phyloP scores from a whole-genome alignment of 2,888 invertebrate species.

The Protodeltote pygarga region DNA sequence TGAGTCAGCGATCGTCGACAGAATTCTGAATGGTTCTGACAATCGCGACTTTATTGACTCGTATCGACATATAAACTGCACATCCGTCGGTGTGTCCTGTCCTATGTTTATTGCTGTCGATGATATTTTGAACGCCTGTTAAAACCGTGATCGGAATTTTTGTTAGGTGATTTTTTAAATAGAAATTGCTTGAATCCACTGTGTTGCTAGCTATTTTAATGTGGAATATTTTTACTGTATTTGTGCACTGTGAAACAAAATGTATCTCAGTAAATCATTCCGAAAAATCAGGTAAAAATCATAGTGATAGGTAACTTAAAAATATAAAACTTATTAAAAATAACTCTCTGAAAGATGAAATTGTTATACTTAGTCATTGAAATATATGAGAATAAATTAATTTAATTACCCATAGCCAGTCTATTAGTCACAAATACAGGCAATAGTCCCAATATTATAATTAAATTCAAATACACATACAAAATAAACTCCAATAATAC shows the following conservation, averaged over 20 bases:
- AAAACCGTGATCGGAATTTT: constrained; percentile 12
- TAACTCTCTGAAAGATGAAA: no score
- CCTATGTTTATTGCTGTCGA: constrained; percentile 37
- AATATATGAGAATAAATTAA: no score
- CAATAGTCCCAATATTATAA: not conserved
- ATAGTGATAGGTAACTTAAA: no score
- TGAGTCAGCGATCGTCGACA: constrained; percentile 52
- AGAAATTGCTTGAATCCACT: not conserved
- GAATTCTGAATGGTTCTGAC: constrained; percentile 61
- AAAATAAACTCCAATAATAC: no score
- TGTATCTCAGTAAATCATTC: no score
- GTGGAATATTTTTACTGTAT: no score
- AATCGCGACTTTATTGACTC: constrained; percentile 56
- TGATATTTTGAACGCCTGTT: constrained; percentile 26
- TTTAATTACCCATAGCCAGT: no score
- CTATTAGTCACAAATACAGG: no score
- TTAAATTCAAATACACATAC: not conserved
- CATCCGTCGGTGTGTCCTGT: constrained; percentile 43
- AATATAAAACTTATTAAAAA: no score
- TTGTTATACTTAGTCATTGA: no score
- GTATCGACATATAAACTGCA: constrained; percentile 44
- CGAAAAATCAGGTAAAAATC: no score
- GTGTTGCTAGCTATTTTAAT: not conserved
- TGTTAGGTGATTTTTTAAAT: not conserved
- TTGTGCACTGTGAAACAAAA: no score